phyloP scores from a whole-genome alignment of 2,888 invertebrate species.

The Papilio demoleus region DNA sequence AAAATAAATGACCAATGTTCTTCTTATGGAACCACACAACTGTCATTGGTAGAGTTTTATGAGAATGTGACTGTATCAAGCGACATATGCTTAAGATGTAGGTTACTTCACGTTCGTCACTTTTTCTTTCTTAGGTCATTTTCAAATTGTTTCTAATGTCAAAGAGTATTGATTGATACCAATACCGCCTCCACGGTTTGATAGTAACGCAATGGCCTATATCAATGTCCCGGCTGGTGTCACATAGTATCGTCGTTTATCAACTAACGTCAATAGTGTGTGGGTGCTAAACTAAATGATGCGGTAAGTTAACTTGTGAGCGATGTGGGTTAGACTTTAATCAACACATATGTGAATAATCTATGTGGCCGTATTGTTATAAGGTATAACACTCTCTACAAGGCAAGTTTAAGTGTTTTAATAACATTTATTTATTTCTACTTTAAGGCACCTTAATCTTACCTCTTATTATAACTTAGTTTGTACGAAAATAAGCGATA shows the following conservation, averaged over 20 bases:
- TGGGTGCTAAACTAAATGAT: conserved; percentile 24
- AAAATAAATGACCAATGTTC: neutral
- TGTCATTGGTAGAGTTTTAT: neutral
- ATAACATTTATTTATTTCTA: too few relatives aligned
- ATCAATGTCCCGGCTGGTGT: conserved; percentile 23
- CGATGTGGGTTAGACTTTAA: conserved; percentile 18
- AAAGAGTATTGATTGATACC: conserved; percentile 29
- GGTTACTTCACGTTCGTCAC: too few relatives aligned
- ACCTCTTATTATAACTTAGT: too few relatives aligned
- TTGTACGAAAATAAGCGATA: too few relatives aligned
- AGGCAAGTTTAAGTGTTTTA: too few relatives aligned
- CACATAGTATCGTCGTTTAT: conserved; percentile 25
- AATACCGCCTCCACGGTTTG: conserved; percentile 16
- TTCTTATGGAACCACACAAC: neutral
- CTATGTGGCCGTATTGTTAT: neutral
- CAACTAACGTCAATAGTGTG: conserved; percentile 8
- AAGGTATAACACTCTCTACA: too few relatives aligned
- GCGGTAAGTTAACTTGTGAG: conserved; percentile 5
- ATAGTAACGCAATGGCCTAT: conserved; percentile 3
- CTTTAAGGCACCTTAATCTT: too few relatives aligned
- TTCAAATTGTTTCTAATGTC: neutral
- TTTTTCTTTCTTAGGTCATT: conserved; percentile 1
- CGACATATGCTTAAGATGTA: neutral
- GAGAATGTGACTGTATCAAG: neutral
- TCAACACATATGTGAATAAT: conserved; percentile 8